Evolutionary conservation across 2,113 vertebrate genomes (phyloP).

Genomic region (Rhagologus leucostigma): DNA sequence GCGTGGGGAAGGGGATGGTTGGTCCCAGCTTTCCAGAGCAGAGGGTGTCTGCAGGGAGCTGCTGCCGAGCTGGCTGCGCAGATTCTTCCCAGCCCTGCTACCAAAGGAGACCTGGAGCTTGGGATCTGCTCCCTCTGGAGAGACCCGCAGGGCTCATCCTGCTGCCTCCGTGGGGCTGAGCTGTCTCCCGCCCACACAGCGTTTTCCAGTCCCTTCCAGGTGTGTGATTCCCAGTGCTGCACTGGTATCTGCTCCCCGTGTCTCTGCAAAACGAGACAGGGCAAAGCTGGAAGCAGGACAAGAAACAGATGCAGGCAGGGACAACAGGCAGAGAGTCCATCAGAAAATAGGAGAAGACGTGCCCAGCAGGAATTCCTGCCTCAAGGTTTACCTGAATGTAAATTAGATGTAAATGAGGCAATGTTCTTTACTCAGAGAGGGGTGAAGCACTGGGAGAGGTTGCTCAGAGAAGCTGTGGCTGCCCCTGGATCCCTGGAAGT

Average conservation of each 20-base stretch:
- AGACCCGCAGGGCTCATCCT: background rate
- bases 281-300: background rate
- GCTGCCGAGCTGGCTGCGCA: background rate
- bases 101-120: background rate
- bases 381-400: background rate
- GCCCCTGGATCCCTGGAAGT: background rate
- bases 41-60: background rate
- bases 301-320: background rate
- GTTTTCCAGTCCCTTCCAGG: background rate
- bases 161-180: background rate
- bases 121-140: background rate
- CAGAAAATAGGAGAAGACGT: background rate
- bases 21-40: background rate
- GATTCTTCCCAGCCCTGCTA: background rate
- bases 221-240: background rate
- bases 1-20: background rate
- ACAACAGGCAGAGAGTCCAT: rapidly evolving
- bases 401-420: background rate
- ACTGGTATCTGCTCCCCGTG: rapidly evolving
- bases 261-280: background rate
- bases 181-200: rapidly evolving
- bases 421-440: background rate
- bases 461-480: background rate
- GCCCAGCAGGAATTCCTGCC: background rate
- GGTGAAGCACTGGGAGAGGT: rapidly evolving